Evolutionary conservation across 2,797 vertebrate genomes (phyloP).

Genomic region (Aplochiton taeniatus): DNA sequence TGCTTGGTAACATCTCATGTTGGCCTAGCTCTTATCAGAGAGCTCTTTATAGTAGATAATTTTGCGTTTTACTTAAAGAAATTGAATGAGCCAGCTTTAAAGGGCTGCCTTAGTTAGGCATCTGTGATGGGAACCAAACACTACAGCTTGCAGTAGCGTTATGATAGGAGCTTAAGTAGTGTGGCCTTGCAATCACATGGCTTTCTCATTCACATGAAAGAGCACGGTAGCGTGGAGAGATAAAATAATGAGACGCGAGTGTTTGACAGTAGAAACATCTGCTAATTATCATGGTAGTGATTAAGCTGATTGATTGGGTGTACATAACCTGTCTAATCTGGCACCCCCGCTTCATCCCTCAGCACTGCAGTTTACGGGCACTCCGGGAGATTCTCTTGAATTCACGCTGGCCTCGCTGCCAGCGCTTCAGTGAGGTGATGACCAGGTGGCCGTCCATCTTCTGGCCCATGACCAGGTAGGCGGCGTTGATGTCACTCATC

Average conservation of each 20-base stretch:
- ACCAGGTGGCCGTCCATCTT: slow-evolving; percentile 92
- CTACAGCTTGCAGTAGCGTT: too few relatives aligned
- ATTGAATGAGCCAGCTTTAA: too few relatives aligned
- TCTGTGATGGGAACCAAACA: too few relatives aligned
- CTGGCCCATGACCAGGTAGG: slow-evolving; percentile 98
- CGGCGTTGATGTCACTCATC: slow-evolving; percentile 94
- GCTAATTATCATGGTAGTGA: neutral
- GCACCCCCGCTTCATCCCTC: slow-evolving; percentile 41
- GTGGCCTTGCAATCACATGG: too few relatives aligned
- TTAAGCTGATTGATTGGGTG: neutral
- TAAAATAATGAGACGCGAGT: too few relatives aligned
- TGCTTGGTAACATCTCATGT: neutral
- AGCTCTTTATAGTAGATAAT: too few relatives aligned
- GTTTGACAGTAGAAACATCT: neutral
- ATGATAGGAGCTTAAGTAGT: too few relatives aligned
- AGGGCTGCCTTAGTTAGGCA: too few relatives aligned
- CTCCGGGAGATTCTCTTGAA: slow-evolving; percentile 97
- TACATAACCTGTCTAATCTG: neutral
- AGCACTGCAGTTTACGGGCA: slow-evolving; percentile 96
- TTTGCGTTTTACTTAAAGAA: too few relatives aligned
- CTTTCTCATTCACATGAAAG: too few relatives aligned
- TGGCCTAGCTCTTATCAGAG: neutral
- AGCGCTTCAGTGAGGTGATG: slow-evolving; percentile 96
- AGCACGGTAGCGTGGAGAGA: too few relatives aligned
- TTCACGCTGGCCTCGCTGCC: slow-evolving; percentile 94